Conservation (phyloP, 2,888 invertebrate genomes). For the Machimus atricapillus region DNA sequence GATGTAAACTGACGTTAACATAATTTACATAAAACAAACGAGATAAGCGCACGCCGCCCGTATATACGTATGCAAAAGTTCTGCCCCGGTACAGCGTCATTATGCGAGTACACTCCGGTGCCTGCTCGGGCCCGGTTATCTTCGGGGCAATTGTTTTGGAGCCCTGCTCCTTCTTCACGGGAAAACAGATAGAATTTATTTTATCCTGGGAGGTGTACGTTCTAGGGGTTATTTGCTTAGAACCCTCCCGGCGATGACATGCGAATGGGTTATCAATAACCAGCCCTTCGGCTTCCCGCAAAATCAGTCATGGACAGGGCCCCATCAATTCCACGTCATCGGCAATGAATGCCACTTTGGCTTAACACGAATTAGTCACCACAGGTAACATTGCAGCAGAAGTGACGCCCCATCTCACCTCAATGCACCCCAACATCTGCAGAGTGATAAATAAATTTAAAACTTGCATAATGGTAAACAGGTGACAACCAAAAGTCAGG, state of each 20-base stretch:
- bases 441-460: neutral
- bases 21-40: conserved; percentile 25
- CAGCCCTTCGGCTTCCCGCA: neutral
- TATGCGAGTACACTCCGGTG: neutral
- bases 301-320: neutral
- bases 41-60: conserved; percentile 15
- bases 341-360: neutral
- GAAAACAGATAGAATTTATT: neutral
- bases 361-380: neutral
- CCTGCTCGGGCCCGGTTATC: neutral
- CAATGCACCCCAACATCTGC: neutral
- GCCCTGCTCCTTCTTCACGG: neutral
- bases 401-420: neutral
- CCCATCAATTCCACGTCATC: neutral
- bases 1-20: conserved; percentile 24
- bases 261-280: neutral
- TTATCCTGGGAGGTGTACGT: neutral
- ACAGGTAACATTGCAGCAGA: neutral
- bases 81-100: neutral
- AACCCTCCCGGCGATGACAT: neutral
- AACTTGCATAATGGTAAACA: neutral
- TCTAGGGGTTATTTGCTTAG: neutral
- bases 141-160: neutral
- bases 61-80: neutral
- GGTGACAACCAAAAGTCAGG: too few relatives aligned